A percentile compares a stretch with the other conserved stretches of the same genome.
Evolutionary conservation across 2,888 invertebrate species (phyloP).

Genomic region (Clanis bilineata): DNA sequence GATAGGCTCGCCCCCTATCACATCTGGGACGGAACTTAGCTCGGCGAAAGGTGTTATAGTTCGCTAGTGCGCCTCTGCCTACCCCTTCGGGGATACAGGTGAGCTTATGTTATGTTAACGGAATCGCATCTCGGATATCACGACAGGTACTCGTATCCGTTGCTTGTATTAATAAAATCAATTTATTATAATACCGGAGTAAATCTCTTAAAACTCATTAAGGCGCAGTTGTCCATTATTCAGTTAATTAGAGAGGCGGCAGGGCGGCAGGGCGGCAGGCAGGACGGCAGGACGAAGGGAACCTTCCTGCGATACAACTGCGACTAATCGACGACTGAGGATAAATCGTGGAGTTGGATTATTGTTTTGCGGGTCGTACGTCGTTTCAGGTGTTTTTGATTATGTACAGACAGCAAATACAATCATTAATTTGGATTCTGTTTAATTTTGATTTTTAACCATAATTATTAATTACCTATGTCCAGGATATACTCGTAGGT

Average conservation of each 20-base stretch:
- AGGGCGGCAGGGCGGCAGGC: not conserved
- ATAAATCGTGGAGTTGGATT: slow-evolving; percentile 36
- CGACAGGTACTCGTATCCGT: slow-evolving; percentile 37
- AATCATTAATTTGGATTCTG: not conserved
- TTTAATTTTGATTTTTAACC: too few species aligned
- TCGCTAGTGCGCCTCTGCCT: too few species aligned
- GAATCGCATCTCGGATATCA: not conserved
- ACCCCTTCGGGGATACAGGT: too few species aligned
- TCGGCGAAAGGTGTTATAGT: too few species aligned
- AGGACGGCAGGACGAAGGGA: slow-evolving; percentile 20
- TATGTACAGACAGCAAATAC: slow-evolving; percentile 49
- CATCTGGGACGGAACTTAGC: too few species aligned
- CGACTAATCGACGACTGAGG: slow-evolving; percentile 20
- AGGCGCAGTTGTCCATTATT: slow-evolving; percentile 45
- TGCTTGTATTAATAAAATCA: slow-evolving; percentile 28
- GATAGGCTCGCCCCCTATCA: too few species aligned
- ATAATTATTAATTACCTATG: too few species aligned
- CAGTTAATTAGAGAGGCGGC: slow-evolving; percentile 40
- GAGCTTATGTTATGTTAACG: too few species aligned
- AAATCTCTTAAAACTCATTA: slow-evolving; percentile 46
- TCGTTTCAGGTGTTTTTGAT: slow-evolving; percentile 64
- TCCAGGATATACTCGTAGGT: too few species aligned
- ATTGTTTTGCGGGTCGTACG: slow-evolving; percentile 54
- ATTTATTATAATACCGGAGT: slow-evolving; percentile 33
- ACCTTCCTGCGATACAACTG: not conserved